Evolutionary conservation across 2,888 invertebrate genomes (phyloP), one percentile per base, ranked within the genome.

Genomic region (Endotricha flammealis): DNA sequence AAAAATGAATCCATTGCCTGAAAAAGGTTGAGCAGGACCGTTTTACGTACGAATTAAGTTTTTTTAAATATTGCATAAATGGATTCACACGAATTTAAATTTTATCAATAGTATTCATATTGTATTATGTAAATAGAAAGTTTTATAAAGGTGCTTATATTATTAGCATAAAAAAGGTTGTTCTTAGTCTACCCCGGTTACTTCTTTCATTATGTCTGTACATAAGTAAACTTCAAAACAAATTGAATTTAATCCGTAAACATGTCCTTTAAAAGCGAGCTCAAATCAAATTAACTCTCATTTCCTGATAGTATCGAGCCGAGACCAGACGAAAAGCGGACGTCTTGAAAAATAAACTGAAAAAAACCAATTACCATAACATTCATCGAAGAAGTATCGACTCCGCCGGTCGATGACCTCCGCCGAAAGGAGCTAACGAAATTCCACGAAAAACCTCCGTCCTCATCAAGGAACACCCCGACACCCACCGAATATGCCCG

Each of bases 391-490:
- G 48, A 45, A 67, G 72, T 75, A 80, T 79, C 78, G 81, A 76
- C 76, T 69, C 65, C 71, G 75, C 62, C 77, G 83, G 81, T 75
- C 80, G 68, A 62, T 65, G 78, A 63, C 72, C 80, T 58, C 51
- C 48, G 53, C 42, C 52, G 55, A 63, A 60, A 69, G 67, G 65
- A 74, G 75, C 81, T 79, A 80, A 80, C 80, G 75, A 81, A 81
- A 78, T 82, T 79, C 74, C 70, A 71, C 79, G 82, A 83, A 86
- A 85, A 86, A 85, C 77, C 81, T 80, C 67, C 69, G 67, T 71
- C 64, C 85, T 86, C 83, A 86, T 86, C 85, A 86, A 83, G 83
- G 66, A 74, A 64, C 72, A 53, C 67, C 66, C 71, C 72, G 47
- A 70, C 73, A 70, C 79, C 81, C 78, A 58, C 77, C 79, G 72